A percentile compares a stretch with the other conserved stretches of the same genome.
These are phyloP conservation scores for Oryzias curvinotus DNA, from an alignment of 2,113 vertebrate genomes.

Conservation along the genomic window DNA sequence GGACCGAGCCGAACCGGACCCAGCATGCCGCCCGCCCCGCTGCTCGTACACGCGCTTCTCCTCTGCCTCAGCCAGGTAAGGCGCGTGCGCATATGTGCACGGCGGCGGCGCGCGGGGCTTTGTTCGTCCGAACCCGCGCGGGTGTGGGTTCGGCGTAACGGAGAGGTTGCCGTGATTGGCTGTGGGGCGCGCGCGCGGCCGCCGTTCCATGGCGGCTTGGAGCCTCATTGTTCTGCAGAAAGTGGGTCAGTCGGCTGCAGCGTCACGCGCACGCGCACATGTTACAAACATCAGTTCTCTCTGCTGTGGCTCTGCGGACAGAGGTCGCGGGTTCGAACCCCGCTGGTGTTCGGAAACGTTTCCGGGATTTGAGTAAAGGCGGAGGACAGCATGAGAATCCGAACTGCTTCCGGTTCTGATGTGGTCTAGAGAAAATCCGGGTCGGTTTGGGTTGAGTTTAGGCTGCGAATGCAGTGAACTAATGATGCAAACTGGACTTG, in stretches of 20 bases:
- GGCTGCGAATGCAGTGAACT: too few relatives aligned
- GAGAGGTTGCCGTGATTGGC: background rate
- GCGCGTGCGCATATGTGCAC: background rate
- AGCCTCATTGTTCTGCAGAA: constrained; percentile 51
- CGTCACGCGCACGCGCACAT: constrained; percentile 17
- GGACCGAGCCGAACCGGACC: background rate
- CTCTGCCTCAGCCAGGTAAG: constrained; percentile 65
- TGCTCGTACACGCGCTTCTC: constrained; percentile 43
- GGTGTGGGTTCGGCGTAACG: constrained; percentile 16
- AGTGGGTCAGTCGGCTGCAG: constrained; percentile 74
- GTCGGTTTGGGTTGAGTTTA: too few relatives aligned
- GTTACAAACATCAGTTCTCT: constrained; percentile 37
- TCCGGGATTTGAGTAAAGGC: too few relatives aligned
- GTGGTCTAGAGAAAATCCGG: too few relatives aligned
- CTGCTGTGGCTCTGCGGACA: too few relatives aligned
- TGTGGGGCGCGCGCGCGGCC: constrained; percentile 36
- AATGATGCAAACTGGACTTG: too few relatives aligned
- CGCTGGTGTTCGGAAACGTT: too few relatives aligned
- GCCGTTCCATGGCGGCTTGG: background rate
- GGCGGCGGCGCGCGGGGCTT: constrained; percentile 4
- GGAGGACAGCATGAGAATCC: too few relatives aligned
- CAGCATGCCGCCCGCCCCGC: constrained; percentile 50
- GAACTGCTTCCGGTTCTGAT: too few relatives aligned
- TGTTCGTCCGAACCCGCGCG: background rate
- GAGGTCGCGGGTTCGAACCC: too few relatives aligned